Evolutionary conservation across 2,113 vertebrate species (phyloP), one percentile per base, ranked within the genome.

Genomic region (Pao palembangensis): DNA sequence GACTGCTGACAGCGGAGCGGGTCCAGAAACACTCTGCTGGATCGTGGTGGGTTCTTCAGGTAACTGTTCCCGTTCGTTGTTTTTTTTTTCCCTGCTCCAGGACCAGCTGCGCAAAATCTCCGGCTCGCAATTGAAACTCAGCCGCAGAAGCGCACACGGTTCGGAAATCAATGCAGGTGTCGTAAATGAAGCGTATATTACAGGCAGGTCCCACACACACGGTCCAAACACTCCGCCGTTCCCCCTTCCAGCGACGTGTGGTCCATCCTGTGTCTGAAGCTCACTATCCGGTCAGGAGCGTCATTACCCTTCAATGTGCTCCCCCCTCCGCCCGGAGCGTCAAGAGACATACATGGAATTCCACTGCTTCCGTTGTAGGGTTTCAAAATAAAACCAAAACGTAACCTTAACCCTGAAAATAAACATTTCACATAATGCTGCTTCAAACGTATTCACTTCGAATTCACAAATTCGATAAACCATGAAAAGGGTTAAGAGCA

Each of bases 201-300:
- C 57, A 52, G 55, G 57, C 46, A 3, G 0, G 34, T 71, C 55
- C 67, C 20, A 59, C 31, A 34, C 49, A 3, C 41, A 50, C 69
- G 13, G 62, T 50, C 3, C 50, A 15, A n/a, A 52, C 58, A 15
- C 67, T 55, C 44, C 58, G 67, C 58, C 38, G 69, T 53, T 58
- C 42, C 62, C 63, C 56, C 58, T 61, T 49, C 61, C 68, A 47
- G 56, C 42, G 65, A 51, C 17, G 52, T 17, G 58, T 66, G 64
- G 63, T 82, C 79, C 75, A 79, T 87, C 84, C 81, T 73, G 76
- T 53, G 43, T 6, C 67, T 61, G 5, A 31, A 2, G 75, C 57
- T 15, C 15, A n/a, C 15, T 72, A 81, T 77, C 78, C 68, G 25
- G 56, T 55, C 68, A 52, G 80, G 78, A 65, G 81, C 80, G 80